A percentile compares a stretch with the other conserved stretches of the same genome.
phyloP scores from a whole-genome alignment of 1,140 invertebrate species.

The Popillia japonica region DNA sequence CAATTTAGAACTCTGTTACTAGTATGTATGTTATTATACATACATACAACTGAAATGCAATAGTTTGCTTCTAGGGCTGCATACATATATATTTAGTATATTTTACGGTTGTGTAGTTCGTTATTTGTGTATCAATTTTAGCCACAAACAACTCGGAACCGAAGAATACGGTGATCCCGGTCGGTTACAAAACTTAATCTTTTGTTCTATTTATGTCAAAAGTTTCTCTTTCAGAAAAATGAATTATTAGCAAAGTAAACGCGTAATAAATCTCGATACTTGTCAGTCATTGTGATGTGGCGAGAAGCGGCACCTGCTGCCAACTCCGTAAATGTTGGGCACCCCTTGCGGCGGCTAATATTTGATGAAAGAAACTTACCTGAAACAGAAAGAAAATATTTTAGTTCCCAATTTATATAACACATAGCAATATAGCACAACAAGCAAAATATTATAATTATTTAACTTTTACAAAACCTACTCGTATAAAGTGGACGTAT shows the following conservation, averaged over 20 bases:
- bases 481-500: no score
- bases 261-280: slow-evolving; percentile 60
- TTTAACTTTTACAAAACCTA: no score
- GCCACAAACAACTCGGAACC: neutral
- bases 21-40: no score
- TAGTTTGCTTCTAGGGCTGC: no score
- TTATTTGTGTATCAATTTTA: neutral
- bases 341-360: neutral
- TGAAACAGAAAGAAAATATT: slow-evolving; percentile 36
- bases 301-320: slow-evolving; percentile 47
- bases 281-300: slow-evolving; percentile 60
- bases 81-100: no score
- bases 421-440: no score
- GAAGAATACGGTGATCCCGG: neutral
- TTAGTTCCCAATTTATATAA: no score
- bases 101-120: neutral
- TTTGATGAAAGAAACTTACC: slow-evolving; percentile 33
- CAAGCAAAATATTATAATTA: no score
- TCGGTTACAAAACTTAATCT: slow-evolving; percentile 39
- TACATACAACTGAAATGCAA: no score
- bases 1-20: no score
- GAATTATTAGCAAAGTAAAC: slow-evolving; percentile 61
- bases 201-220: slow-evolving; percentile 59
- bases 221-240: slow-evolving; percentile 57
- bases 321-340: slow-evolving; percentile 36